phyloP scores from a whole-genome alignment of 1,140 invertebrate species.

The Aphis craccivora region DNA sequence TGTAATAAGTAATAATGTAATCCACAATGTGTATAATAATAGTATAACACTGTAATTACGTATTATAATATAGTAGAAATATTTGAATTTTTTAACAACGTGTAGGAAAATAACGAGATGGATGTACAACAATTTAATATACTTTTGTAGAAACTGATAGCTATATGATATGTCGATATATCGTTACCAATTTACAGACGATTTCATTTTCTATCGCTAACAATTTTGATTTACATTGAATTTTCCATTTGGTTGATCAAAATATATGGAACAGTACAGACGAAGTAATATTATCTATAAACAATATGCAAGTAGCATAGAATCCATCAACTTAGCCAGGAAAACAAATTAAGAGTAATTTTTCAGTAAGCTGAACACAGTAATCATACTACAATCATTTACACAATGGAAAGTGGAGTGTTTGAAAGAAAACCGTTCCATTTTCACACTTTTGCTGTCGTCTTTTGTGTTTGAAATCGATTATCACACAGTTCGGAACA shows the following conservation, averaged over 20 bases:
- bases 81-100: neutral
- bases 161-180: neutral
- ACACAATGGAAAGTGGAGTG: conserved; percentile 55
- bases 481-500: conserved; percentile 42
- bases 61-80: neutral
- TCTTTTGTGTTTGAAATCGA: conserved; percentile 55
- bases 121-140: neutral
- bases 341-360: conserved; percentile 55
- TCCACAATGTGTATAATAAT: neutral
- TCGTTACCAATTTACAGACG: neutral
- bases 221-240: neutral
- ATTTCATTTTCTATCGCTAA: neutral
- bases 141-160: neutral
- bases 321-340: neutral
- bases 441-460: conserved; percentile 56
- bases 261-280: neutral
- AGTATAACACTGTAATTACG: neutral
- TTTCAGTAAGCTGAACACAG: conserved; percentile 57
- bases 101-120: neutral
- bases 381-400: conserved; percentile 48
- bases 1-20: neutral
- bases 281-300: neutral
- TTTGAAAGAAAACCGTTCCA: conserved; percentile 50
- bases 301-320: neutral
- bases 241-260: neutral